These are phyloP conservation scores for Hemicentrotus pulcherrimus DNA, from an alignment of 35 echinoderm and acorn worm genomes.

Conservation along the genomic window DNA sequence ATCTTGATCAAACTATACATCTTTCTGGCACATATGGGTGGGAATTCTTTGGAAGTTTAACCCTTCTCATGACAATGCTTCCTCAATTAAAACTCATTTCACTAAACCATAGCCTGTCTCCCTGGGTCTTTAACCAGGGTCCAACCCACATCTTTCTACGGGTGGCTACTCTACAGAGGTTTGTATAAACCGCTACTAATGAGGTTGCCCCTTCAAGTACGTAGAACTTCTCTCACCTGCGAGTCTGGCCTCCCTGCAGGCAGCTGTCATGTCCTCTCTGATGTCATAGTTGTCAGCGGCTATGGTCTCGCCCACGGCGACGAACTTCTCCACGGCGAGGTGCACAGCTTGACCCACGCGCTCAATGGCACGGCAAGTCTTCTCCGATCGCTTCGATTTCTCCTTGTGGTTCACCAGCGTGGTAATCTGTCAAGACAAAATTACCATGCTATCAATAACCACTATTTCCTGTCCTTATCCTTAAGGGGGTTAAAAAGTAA, in stretches of 20 bases:
- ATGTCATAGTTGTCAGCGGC: constrained; percentile 84
- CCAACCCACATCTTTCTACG: background rate
- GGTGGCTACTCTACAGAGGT: background rate
- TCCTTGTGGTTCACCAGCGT: constrained; percentile 98
- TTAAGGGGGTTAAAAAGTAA: background rate
- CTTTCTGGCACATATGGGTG: too few species aligned
- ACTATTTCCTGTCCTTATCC: background rate
- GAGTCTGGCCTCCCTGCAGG: constrained; percentile 81
- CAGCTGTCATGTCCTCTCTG: constrained; percentile 77
- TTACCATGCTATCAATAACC: background rate
- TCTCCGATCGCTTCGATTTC: constrained; percentile 85
- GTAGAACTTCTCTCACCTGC: constrained; percentile 70
- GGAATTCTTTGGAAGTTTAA: too few species aligned
- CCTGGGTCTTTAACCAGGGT: too few species aligned
- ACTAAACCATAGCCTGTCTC: too few species aligned
- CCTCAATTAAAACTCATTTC: too few species aligned
- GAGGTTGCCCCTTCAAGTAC: background rate
- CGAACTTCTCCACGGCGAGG: constrained; percentile 89
- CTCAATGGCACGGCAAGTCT: constrained; percentile 91
- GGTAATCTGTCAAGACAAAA: constrained; percentile 71
- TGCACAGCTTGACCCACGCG: constrained; percentile 89
- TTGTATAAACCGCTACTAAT: background rate
- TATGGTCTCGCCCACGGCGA: constrained; percentile 92
- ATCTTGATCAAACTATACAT: too few species aligned
- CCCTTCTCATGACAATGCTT: too few species aligned